phyloP scores from a whole-genome alignment of 2,888 invertebrate genomes.

The Melanostoma mellinum region DNA sequence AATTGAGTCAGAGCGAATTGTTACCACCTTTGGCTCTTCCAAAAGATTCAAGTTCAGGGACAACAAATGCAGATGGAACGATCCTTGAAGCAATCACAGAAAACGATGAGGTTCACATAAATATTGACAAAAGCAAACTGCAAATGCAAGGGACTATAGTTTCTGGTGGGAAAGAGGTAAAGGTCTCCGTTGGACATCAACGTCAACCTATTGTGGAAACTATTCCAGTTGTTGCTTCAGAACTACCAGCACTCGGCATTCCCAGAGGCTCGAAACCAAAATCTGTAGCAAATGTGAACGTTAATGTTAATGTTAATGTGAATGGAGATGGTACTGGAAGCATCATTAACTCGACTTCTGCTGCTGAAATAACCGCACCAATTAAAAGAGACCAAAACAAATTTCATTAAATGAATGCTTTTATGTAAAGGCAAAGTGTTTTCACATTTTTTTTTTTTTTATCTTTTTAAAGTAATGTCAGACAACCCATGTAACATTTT shows the following conservation, averaged over 20 bases:
- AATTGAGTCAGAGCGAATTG: no score
- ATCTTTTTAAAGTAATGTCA: no score
- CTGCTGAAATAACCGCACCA: conserved; percentile 28
- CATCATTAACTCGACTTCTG: conserved; percentile 29
- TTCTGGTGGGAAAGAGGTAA: neutral
- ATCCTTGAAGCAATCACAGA: neutral
- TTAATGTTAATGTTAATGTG: conserved; percentile 41
- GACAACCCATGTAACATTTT: no score
- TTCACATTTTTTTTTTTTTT: conserved; percentile 11
- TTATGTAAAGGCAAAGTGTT: conserved; percentile 4
- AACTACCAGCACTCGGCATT: neutral
- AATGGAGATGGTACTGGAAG: conserved; percentile 40
- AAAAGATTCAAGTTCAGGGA: no score
- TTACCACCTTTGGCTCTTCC: no score
- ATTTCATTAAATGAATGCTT: conserved; percentile 27
- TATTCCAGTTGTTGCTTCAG: conserved; percentile 1
- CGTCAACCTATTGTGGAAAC: neutral
- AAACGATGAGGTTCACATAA: neutral
- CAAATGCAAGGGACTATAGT: conserved; percentile 24
- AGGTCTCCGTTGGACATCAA: neutral
- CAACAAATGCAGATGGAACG: neutral
- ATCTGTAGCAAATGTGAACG: conserved; percentile 32
- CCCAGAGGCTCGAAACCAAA: neutral
- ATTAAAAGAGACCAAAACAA: conserved; percentile 10
- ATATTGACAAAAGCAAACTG: neutral